Evolutionary conservation across 2,113 vertebrate species (phyloP), one percentile per base, ranked within the genome.

Genomic region (Grallaria varia): DNA sequence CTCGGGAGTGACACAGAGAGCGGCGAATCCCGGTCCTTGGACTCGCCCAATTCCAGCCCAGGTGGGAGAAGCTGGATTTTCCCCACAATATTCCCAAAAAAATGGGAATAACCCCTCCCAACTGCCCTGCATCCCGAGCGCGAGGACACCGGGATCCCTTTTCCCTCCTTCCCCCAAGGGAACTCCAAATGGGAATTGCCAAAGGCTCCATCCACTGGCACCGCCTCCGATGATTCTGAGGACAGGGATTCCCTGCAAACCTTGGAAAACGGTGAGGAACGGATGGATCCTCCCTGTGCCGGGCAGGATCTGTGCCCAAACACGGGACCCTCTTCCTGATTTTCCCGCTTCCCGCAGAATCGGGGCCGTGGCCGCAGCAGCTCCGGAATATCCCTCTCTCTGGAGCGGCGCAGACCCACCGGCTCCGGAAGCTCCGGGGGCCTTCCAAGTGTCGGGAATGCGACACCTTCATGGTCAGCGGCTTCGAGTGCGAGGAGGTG

Each of bases 401-500:
- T 25, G 95, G 96, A 3, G 99, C 99, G 0, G 98, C 98, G 0
- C 98, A 98, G 71, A 99, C 98, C 15, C 99, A 99, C 95, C 98
- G 97, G 35, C 96, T 99, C 24, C 98, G 96, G 69, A 98, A 98
- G 83, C 98, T 98, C 35, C 98, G 99, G 62, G 99, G 98, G 45
- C 99, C 99, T 11, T 97, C 96, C 90, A 99, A 99, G 96, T 99
- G 99, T 97, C 98, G 98, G 35, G 99, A 99, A 20, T 99, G 99
- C 10, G 99, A 99, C 17, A 98, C 98, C 95, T 99, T 99, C 96
- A 99, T 99, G 97, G 98, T 99, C 91, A 99, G 98, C 76, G 99
- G 99, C 45, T 97, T 98, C 0, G 99, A 99, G 96, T 99, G 99
- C 20, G 99, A 99, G 95, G 99, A 99, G 99, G 99, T 99, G 90